These are phyloP conservation scores for Copidosoma aretas DNA, from an alignment of 2,888 invertebrate species.

Conservation along the genomic window DNA sequence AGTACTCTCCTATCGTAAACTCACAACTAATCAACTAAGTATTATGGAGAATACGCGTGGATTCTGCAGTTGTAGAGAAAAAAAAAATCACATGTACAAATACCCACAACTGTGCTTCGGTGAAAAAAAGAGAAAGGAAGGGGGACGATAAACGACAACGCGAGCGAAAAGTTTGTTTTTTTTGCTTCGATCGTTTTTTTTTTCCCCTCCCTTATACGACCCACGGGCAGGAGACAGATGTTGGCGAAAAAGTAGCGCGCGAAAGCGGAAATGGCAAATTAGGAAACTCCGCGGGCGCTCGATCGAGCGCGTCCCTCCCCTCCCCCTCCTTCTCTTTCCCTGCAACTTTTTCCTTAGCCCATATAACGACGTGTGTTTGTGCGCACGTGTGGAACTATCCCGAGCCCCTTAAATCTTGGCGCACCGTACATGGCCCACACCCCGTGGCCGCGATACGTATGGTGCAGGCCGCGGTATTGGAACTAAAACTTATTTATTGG, in stretches of 20 bases:
- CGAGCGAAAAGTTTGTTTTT: slow-evolving; percentile 1
- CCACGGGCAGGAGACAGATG: slow-evolving; percentile 24
- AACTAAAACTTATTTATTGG: slow-evolving; percentile 46
- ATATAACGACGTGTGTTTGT: neutral
- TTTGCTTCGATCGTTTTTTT: neutral
- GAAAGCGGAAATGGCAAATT: slow-evolving; percentile 39
- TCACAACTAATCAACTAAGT: no score
- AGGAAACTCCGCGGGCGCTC: slow-evolving; percentile 29
- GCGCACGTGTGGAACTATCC: no score
- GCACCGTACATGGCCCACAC: no score
- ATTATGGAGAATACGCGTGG: no score
- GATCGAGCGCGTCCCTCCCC: slow-evolving; percentile 25
- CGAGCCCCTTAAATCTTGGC: slow-evolving; percentile 26
- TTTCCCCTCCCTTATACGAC: neutral
- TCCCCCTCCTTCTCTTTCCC: neutral
- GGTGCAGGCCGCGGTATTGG: neutral
- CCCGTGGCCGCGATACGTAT: no score
- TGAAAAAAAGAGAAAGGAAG: neutral
- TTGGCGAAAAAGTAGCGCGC: slow-evolving; percentile 20
- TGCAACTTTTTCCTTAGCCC: neutral
- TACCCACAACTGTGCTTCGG: neutral
- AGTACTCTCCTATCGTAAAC: no score
- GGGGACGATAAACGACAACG: neutral
- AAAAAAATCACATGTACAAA: no score
- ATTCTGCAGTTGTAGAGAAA: no score